A percentile compares a stretch with the other conserved stretches of the same genome.
These are phyloP conservation scores for Melinopterus prodromus DNA, from an alignment of 2,888 invertebrate genomes.

Conservation along the genomic window DNA sequence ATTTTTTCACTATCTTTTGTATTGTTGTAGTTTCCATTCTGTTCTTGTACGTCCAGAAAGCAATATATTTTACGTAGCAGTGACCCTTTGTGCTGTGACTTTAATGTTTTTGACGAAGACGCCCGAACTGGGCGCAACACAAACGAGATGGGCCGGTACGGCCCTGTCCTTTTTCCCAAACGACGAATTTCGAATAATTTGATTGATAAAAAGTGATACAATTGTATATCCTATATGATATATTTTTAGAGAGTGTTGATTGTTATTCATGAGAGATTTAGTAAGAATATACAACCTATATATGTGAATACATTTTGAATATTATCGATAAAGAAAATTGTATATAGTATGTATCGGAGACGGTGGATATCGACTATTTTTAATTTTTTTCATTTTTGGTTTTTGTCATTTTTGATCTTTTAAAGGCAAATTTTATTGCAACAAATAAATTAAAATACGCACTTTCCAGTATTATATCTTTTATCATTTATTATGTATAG, in stretches of 20 bases:
- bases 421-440: not conserved
- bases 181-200: not conserved
- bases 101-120: slow-evolving; percentile 14
- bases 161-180: not conserved
- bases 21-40: slow-evolving; percentile 51
- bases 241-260: not conserved
- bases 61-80: slow-evolving; percentile 52
- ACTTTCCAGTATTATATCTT: not conserved
- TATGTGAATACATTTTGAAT: too few species aligned
- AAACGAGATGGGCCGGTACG: not conserved
- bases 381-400: not conserved
- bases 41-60: slow-evolving; percentile 51
- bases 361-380: not conserved
- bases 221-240: not conserved
- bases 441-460: not conserved
- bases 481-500: not conserved
- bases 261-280: not conserved
- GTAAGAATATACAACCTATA: not conserved
- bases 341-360: not conserved
- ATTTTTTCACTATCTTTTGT: slow-evolving; percentile 47
- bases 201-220: not conserved
- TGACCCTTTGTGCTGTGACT: slow-evolving; percentile 21
- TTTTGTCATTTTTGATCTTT: not conserved
- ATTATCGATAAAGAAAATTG: not conserved
- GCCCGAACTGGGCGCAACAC: not conserved